Percentiles rank a stretch among this genome's conserved stretches.
Conservation (phyloP, 2,888 invertebrate species). For the Perdita meconis region DNA sequence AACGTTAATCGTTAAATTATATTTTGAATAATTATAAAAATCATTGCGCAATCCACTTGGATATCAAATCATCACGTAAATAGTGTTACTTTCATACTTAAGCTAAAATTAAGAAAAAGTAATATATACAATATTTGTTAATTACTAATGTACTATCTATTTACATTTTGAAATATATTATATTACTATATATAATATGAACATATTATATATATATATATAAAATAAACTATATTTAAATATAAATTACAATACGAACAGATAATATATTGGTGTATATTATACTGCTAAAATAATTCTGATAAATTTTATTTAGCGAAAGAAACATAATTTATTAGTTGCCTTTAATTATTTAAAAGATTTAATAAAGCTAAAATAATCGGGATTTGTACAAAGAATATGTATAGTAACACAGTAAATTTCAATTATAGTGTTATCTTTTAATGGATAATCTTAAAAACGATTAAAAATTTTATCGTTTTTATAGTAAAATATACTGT, state of each 20-base stretch:
- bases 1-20: slow-evolving; percentile 33
- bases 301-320: not conserved
- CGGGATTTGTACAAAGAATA: not conserved
- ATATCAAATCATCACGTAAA: slow-evolving; percentile 42
- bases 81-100: slow-evolving; percentile 27
- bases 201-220: slow-evolving; percentile 23
- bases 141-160: slow-evolving; percentile 15
- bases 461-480: not conserved
- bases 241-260: slow-evolving; percentile 18
- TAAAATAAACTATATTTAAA: slow-evolving; percentile 15
- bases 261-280: slow-evolving; percentile 7
- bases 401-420: not conserved
- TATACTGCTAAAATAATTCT: not conserved
- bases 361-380: not conserved
- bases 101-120: slow-evolving; percentile 11
- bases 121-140: slow-evolving; percentile 11
- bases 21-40: slow-evolving; percentile 44
- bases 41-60: slow-evolving; percentile 22
- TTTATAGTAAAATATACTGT: not conserved
- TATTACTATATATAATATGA: not conserved
- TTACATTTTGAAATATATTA: slow-evolving; percentile 10
- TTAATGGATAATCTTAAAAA: not conserved
- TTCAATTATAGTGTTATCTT: not conserved
- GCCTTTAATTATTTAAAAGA: slow-evolving; percentile 5
- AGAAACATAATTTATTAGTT: slow-evolving; percentile 4